Evolutionary conservation across 2,797 vertebrate genomes (phyloP).

Genomic region (Hybognathus amarus): DNA sequence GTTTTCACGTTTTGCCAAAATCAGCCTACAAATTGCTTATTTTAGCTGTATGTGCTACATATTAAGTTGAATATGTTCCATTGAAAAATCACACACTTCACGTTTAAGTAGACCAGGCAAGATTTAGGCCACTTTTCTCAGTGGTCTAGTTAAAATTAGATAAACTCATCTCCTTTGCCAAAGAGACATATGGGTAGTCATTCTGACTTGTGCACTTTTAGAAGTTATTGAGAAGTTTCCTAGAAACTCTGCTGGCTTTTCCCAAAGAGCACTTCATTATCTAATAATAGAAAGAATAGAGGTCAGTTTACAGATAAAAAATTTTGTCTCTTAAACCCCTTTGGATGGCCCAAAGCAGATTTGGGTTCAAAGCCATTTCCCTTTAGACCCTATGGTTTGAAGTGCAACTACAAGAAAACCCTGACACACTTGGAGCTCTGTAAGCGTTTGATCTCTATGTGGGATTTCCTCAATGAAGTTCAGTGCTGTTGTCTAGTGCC

Average conservation of each 20-base stretch:
- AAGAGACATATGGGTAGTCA: constrained; percentile 24
- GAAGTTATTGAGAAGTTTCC: constrained; percentile 7
- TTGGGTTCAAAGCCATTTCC: constrained; percentile 37
- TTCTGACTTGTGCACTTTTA: constrained; percentile 1
- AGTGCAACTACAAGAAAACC: constrained; percentile 15
- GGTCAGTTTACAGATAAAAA: constrained; percentile 42
- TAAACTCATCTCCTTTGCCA: constrained; percentile 8
- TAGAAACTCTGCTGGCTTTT: neutral
- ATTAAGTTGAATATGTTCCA: neutral
- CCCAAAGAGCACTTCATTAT: constrained; percentile 45
- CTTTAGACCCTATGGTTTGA: constrained; percentile 36
- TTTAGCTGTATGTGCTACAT: neutral
- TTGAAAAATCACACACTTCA: neutral
- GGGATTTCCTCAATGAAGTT: constrained; percentile 33
- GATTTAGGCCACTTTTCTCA: constrained; percentile 14
- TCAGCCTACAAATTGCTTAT: neutral
- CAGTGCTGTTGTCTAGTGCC: constrained; percentile 16
- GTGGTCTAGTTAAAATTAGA: constrained; percentile 18
- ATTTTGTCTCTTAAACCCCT: constrained; percentile 26
- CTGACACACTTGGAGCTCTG: constrained; percentile 50
- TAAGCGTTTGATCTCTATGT: constrained; percentile 28
- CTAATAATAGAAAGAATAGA: constrained; percentile 31
- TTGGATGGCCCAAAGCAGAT: constrained; percentile 32
- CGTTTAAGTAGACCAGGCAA: neutral
- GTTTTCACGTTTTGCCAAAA: neutral